These are phyloP conservation scores for Hyphantria cunea DNA, from an alignment of 1,140 invertebrate species.

Conservation along the genomic window DNA sequence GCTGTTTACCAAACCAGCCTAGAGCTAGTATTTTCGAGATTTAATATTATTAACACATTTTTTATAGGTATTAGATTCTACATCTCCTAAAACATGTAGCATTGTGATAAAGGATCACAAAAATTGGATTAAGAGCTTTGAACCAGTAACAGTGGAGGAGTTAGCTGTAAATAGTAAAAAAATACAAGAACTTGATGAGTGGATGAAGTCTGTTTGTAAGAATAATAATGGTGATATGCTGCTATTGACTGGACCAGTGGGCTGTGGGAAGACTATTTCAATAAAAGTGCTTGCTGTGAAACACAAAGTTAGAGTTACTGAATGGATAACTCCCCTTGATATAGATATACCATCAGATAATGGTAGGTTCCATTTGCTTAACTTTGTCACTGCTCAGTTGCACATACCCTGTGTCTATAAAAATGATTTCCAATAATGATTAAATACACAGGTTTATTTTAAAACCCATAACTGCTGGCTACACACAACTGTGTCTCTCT, in stretches of 20 bases:
- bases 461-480: too few species aligned
- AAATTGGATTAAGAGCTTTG: conserved; percentile 83
- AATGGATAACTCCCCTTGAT: conserved; percentile 89
- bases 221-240: conserved; percentile 81
- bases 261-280: conserved; percentile 87
- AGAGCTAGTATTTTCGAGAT: too few species aligned
- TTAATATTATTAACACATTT: too few species aligned
- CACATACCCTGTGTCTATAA: too few species aligned
- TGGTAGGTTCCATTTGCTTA: conserved; percentile 44
- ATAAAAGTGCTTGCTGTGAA: conserved; percentile 83
- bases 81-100: too few species aligned
- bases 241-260: conserved; percentile 87
- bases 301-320: conserved; percentile 82
- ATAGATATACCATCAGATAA: conserved; percentile 70
- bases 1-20: too few species aligned
- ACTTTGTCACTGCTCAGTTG: too few species aligned
- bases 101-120: conserved; percentile 42
- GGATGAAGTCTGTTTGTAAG: conserved; percentile 73
- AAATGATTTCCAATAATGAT: too few species aligned
- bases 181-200: conserved; percentile 83
- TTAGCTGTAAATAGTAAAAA: conserved; percentile 85
- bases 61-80: too few species aligned
- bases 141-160: conserved; percentile 79
- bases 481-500: too few species aligned
- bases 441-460: too few species aligned